Evolutionary conservation across 2,888 invertebrate genomes (phyloP).

Genomic region (Miltochrista miniata): DNA sequence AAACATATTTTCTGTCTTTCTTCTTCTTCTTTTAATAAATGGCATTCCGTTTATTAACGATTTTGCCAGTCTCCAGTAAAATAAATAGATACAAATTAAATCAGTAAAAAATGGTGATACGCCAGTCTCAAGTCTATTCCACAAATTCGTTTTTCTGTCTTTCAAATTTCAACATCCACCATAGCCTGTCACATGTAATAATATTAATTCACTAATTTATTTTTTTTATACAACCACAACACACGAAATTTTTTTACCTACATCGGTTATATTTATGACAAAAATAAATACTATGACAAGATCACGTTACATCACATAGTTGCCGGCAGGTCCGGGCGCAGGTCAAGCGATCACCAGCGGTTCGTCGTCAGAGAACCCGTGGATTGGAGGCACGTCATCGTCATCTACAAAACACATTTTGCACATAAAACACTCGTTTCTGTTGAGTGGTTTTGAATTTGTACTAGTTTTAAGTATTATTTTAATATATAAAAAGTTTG

Average conservation of each 20-base stretch:
- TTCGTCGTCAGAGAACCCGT: conserved; percentile 97
- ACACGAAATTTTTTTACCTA: neutral
- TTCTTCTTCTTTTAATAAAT: no score
- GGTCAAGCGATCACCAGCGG: conserved; percentile 94
- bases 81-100: no score
- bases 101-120: no score
- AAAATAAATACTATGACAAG: conserved; percentile 71
- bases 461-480: neutral
- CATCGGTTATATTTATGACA: conserved; percentile 20
- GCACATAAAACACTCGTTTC: neutral
- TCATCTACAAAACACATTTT: conserved; percentile 83
- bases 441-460: neutral
- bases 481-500: neutral
- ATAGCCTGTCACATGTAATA: no score
- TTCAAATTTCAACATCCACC: no score
- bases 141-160: no score
- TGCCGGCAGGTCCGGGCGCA: conserved; percentile 15
- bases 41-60: no score
- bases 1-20: no score
- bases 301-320: conserved; percentile 59
- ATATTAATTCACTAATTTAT: no score
- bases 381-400: conserved; percentile 94
- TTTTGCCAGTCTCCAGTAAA: no score
- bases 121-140: no score
- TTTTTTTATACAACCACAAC: conserved; percentile 13